Conservation (phyloP, 2,797 vertebrate species). For the Sebastes steindachneri region DNA sequence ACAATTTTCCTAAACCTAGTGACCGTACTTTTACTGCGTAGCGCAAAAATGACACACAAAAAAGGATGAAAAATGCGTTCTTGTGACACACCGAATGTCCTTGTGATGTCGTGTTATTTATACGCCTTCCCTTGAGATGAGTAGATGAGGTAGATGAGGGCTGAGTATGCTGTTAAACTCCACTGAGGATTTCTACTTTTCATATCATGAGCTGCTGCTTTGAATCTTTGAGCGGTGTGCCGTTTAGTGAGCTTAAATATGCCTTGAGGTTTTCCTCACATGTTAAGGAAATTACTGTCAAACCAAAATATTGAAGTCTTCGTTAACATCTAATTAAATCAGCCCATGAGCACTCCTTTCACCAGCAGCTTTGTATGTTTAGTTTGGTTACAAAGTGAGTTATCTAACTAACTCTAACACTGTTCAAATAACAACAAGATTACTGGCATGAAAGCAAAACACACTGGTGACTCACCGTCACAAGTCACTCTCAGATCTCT, state of each 20-base stretch:
- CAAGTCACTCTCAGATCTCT: constrained; percentile 2
- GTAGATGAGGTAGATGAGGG: no score
- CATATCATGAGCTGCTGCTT: neutral
- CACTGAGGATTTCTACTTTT: neutral
- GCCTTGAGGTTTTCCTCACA: neutral
- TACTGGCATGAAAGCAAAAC: neutral
- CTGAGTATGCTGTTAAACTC: neutral
- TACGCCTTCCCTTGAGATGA: neutral
- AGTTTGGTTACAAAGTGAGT: neutral
- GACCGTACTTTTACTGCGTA: neutral
- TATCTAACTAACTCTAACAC: neutral
- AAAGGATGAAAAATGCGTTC: neutral
- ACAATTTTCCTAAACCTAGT: no score
- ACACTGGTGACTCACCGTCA: neutral
- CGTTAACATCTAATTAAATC: constrained; percentile 5
- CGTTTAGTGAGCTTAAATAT: neutral
- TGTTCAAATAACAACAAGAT: neutral
- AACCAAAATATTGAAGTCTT: neutral
- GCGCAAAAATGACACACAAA: neutral
- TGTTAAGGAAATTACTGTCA: neutral
- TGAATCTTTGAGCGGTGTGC: neutral
- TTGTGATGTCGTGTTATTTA: neutral
- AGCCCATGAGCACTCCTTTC: neutral
- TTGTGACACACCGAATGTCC: fast-evolving
- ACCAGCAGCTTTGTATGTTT: neutral